phyloP scores from a whole-genome alignment of 1,140 invertebrate species.

The Pogonognathellus flavescens region DNA sequence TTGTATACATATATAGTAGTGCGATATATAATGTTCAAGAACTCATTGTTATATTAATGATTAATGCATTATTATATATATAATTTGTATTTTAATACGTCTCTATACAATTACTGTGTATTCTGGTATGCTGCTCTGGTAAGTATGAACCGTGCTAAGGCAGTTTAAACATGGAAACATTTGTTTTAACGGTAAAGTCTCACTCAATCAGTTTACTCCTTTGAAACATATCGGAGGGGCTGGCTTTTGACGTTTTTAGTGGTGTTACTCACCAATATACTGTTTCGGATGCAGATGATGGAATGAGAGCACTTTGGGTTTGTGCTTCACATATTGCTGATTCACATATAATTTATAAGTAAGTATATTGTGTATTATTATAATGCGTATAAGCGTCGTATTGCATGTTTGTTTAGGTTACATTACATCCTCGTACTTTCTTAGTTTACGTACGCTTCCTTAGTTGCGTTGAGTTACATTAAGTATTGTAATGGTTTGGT shows the following conservation, averaged over 20 bases:
- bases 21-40: too few relatives aligned
- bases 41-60: too few relatives aligned
- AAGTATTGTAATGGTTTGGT: conserved; percentile 15
- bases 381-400: too few relatives aligned
- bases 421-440: neutral
- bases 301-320: neutral
- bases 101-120: too few relatives aligned
- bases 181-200: too few relatives aligned
- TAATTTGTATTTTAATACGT: too few relatives aligned
- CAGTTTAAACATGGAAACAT: too few relatives aligned
- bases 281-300: neutral
- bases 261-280: neutral
- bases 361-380: neutral
- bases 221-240: neutral
- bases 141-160: too few relatives aligned
- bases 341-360: neutral
- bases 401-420: neutral
- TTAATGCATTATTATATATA: too few relatives aligned
- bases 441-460: conserved; percentile 21
- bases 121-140: too few relatives aligned
- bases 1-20: too few relatives aligned
- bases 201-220: neutral
- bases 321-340: neutral
- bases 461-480: conserved; percentile 7
- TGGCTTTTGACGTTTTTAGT: neutral